These are phyloP conservation scores for Anguilla anguilla DNA, from an alignment of 2,797 vertebrate species.

Conservation along the genomic window DNA sequence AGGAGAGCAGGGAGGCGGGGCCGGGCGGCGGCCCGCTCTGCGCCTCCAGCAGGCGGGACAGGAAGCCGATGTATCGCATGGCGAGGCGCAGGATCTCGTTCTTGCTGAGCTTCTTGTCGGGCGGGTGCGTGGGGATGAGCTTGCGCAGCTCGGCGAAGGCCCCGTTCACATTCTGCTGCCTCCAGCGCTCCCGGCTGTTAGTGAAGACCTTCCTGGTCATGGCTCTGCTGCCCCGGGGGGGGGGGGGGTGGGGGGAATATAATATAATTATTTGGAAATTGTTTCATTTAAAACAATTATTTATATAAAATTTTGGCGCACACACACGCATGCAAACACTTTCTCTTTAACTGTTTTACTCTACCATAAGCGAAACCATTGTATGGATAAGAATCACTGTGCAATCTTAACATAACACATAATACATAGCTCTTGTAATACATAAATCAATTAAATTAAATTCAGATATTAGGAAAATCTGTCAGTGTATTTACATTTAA, in stretches of 20 bases:
- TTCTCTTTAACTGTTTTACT: background rate
- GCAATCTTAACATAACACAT: background rate
- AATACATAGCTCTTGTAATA: background rate
- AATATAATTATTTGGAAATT: background rate
- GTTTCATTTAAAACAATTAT: background rate
- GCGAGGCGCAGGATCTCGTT: conserved; percentile 89
- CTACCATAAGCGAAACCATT: background rate
- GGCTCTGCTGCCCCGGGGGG: conserved; percentile 39
- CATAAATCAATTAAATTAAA: background rate
- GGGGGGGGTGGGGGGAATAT: no score
- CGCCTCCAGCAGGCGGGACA: conserved; percentile 85
- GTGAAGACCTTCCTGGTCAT: conserved; percentile 95
- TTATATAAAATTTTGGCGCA: background rate
- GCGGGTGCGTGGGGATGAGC: conserved; percentile 87
- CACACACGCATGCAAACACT: background rate
- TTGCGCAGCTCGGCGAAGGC: conserved; percentile 86
- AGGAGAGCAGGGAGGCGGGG: conserved; percentile 72
- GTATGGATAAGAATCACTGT: background rate
- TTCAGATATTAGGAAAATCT: background rate
- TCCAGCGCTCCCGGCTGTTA: conserved; percentile 86
- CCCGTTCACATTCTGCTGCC: conserved; percentile 90
- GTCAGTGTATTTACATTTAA: no score
- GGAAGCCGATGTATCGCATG: conserved; percentile 91
- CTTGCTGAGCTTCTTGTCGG: conserved; percentile 92
- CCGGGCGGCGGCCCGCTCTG: conserved; percentile 79